Evolutionary conservation across 2,888 invertebrate species (phyloP).

Genomic region (Falcaria lacertinaria): DNA sequence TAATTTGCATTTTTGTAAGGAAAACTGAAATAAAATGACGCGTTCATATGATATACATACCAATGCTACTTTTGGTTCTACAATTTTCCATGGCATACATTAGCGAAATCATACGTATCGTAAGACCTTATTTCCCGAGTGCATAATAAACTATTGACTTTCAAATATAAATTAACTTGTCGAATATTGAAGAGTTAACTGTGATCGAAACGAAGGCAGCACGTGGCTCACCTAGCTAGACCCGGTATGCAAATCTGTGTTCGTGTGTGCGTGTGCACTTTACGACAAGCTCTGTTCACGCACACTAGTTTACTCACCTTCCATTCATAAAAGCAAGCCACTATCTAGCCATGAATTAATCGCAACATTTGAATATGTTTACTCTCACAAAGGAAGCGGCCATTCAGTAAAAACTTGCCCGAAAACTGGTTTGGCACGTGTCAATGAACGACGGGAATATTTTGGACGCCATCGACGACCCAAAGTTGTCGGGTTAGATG

Average conservation of each 20-base stretch:
- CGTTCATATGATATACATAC: too few relatives aligned
- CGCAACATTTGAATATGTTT: conserved; percentile 79
- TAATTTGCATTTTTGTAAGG: too few relatives aligned
- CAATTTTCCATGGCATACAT: too few relatives aligned
- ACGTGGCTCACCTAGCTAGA: conserved; percentile 63
- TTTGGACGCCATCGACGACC: conserved; percentile 62
- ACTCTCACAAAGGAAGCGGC: conserved; percentile 77
- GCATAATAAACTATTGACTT: conserved; percentile 56
- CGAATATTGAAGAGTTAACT: conserved; percentile 73
- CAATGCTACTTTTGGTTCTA: too few relatives aligned
- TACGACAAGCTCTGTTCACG: conserved; percentile 38
- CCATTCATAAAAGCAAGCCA: conserved; percentile 77
- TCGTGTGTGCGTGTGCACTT: conserved; percentile 44
- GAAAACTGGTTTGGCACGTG: conserved; percentile 77
- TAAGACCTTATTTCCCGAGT: conserved; percentile 37
- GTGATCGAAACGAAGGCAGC: conserved; percentile 58
- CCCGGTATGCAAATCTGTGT: conserved; percentile 68
- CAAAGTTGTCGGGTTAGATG: conserved; percentile 57
- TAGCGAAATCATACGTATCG: too few relatives aligned
- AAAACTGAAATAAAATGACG: too few relatives aligned
- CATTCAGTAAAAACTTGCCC: conserved; percentile 74
- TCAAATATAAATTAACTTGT: conserved; percentile 68
- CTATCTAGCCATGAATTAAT: conserved; percentile 78
- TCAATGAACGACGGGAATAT: conserved; percentile 77
- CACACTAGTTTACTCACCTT: conserved; percentile 53